Conservation (phyloP, 1,140 invertebrate species). For the Gonioctena quinquepunctata region DNA sequence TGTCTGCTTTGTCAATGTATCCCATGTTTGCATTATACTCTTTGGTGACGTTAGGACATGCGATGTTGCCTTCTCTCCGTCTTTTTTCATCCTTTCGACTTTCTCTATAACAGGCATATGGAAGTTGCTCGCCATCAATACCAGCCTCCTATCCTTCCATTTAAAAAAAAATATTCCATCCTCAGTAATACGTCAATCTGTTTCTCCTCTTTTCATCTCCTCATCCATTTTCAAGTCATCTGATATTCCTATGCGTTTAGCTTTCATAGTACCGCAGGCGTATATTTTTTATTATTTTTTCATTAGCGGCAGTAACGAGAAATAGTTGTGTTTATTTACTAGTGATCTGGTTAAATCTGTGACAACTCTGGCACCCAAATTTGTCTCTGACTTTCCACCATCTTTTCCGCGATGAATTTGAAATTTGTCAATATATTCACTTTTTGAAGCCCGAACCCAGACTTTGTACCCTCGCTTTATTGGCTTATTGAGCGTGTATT, state of each 20-base stretch:
- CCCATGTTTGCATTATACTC: slow-evolving; percentile 55
- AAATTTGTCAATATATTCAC: slow-evolving; percentile 55
- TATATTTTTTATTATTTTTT: slow-evolving; percentile 33
- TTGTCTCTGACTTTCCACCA: slow-evolving; percentile 46
- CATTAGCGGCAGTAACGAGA: slow-evolving; percentile 44
- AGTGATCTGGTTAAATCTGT: slow-evolving; percentile 43
- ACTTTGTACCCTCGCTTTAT: slow-evolving; percentile 53
- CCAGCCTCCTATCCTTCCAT: slow-evolving; percentile 54
- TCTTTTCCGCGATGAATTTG: slow-evolving; percentile 54
- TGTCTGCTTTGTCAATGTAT: slow-evolving; percentile 53
- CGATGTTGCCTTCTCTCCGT: too few species aligned
- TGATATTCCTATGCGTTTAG: slow-evolving; percentile 37
- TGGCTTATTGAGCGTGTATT: slow-evolving; percentile 56
- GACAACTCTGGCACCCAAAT: slow-evolving; percentile 47
- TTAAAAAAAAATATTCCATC: slow-evolving; percentile 49
- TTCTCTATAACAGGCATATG: slow-evolving; percentile 47
- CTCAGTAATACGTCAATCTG: slow-evolving; percentile 48
- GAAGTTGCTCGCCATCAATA: slow-evolving; percentile 54
- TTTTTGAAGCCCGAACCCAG: slow-evolving; percentile 10
- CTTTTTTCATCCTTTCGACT: slow-evolving; percentile 33
- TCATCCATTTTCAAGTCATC: slow-evolving; percentile 45
- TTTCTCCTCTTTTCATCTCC: slow-evolving; percentile 48
- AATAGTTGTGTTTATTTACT: slow-evolving; percentile 46
- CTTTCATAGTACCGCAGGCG: slow-evolving; percentile 51
- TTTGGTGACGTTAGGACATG: slow-evolving; percentile 33